Evolutionary conservation across 1,140 invertebrate genomes (phyloP).

Genomic region (Drosophila sechellia): DNA sequence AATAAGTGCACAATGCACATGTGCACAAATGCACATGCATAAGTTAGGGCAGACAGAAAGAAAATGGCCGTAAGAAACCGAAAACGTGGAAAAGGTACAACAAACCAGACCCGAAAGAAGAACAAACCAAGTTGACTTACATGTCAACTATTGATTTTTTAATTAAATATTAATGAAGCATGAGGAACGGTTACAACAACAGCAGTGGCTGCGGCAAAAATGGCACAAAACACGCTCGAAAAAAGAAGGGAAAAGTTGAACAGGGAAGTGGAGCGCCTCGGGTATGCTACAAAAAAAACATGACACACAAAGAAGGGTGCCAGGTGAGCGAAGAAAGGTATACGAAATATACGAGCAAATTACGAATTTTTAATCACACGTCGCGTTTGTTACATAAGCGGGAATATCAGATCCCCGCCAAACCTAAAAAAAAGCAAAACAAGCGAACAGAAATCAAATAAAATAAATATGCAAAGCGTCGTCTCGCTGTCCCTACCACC

Average conservation of each 20-base stretch:
- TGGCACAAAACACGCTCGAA: slow-evolving; percentile 59
- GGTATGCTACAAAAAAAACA: slow-evolving; percentile 50
- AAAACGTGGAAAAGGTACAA: slow-evolving; percentile 12
- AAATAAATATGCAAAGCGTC: slow-evolving; percentile 81
- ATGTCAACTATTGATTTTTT: slow-evolving; percentile 84
- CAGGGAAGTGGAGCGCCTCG: slow-evolving; percentile 45
- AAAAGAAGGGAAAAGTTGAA: slow-evolving; percentile 23
- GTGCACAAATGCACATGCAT: slow-evolving; percentile 77
- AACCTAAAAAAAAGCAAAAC: slow-evolving; percentile 30
- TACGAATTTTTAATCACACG: slow-evolving; percentile 81
- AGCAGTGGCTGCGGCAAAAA: slow-evolving; percentile 26
- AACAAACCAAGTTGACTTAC: slow-evolving; percentile 65
- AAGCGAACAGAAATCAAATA: slow-evolving; percentile 72
- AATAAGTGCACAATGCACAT: no score
- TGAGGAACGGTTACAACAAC: slow-evolving; percentile 44
- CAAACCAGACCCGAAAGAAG: slow-evolving; percentile 29
- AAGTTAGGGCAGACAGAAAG: slow-evolving; percentile 53
- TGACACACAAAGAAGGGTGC: slow-evolving; percentile 48
- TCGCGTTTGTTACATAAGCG: slow-evolving; percentile 70
- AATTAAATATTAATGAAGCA: slow-evolving; percentile 84
- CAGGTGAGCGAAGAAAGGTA: slow-evolving; percentile 12
- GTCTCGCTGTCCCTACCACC: slow-evolving; percentile 33
- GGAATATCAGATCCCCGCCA: slow-evolving; percentile 15
- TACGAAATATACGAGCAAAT: slow-evolving; percentile 57
- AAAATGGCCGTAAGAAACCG: slow-evolving; percentile 16